phyloP scores from a whole-genome alignment of 2,888 invertebrate species.

The Galerucella calmariensis region DNA sequence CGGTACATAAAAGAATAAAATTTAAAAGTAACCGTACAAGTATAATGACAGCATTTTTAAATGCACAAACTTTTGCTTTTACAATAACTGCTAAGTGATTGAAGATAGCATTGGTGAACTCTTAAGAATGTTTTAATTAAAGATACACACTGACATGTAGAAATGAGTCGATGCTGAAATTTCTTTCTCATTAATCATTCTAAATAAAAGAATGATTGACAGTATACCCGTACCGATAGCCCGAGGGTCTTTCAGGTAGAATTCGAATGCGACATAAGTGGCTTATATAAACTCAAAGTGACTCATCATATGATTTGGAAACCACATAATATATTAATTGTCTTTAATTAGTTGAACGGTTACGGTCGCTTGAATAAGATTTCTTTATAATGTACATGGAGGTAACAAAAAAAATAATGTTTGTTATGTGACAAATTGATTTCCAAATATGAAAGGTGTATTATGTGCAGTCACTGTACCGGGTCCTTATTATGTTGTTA shows the following conservation, averaged over 20 bases:
- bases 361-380: background rate
- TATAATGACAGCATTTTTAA: too few species aligned
- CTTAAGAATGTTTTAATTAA: slow-evolving; percentile 3
- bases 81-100: background rate
- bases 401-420: background rate
- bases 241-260: background rate
- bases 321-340: background rate
- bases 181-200: slow-evolving; percentile 5
- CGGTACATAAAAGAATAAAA: too few species aligned
- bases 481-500: background rate
- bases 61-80: background rate
- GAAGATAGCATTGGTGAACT: background rate
- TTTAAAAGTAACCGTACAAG: too few species aligned
- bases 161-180: background rate
- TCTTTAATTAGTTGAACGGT: background rate
- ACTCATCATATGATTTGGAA: background rate
- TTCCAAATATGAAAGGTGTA: background rate
- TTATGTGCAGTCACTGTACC: slow-evolving; percentile 1
- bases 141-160: background rate
- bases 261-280: background rate
- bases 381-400: background rate
- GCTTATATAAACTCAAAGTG: slow-evolving; percentile 2
- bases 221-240: background rate
- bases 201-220: background rate
- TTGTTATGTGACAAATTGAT: background rate